Evolutionary conservation across 1,140 invertebrate genomes (phyloP), one percentile per base, ranked within the genome.

Genomic region (Charaxes varanes): DNA sequence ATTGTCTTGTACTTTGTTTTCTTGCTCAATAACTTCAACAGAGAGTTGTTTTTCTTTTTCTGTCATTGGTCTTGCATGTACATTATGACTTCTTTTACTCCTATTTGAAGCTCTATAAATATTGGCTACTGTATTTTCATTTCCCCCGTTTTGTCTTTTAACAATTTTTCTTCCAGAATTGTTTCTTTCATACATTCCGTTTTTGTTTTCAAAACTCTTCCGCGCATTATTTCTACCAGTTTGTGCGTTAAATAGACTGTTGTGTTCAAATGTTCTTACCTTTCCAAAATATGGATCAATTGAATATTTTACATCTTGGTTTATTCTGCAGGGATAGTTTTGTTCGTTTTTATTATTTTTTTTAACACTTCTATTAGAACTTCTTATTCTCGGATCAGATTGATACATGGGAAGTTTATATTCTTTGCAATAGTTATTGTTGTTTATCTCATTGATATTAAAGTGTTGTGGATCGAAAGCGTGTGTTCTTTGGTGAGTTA

Each of bases 401-500:
- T 71, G 72, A 28, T 73, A 67, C 12, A 58, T 67, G 2, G 65
- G 47, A 21, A 77, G 64, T 59, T 51, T 52, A 34, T 63, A 64
- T 24, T 69, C 58, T 14, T 57, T 56, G n/a, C 12, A 7, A 46
- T 53, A 53, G 33, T 62, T 53, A 51, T 72, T 73, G 34, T 72
- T 74, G 35, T 78, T 80, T 47, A 73, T 63, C 45, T 83, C 62
- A 33, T 70, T 62, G 37, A 58, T 43, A 27, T 57, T 53, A 47
- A 72, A 59, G 31, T 55, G 64, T 35, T 69, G 60, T 24, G 71
- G 68, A 31, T 79, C 64, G 31, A 70, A 80, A 57, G 70, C 64
- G 60, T 80, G 78, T 43, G 70, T 69, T 74, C 77, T 81, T 72
- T 82, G 77, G 65, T 79, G 64, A 51, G 67, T 71, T 64, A 85